phyloP scores from a whole-genome alignment of 2,888 invertebrate species.

The Napeogenes inachia region DNA sequence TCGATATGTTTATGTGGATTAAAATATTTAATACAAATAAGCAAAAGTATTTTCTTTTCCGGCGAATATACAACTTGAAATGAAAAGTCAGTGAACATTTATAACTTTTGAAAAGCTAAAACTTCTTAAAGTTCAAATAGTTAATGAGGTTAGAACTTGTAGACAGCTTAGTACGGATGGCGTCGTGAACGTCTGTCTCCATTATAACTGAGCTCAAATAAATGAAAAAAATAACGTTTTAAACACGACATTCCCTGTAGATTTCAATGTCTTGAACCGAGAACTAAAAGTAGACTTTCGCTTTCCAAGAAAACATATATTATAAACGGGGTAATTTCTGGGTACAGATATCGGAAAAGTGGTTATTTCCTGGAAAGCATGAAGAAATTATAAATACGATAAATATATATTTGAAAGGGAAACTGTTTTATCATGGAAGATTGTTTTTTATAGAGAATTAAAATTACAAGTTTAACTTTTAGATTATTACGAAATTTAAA shows the following conservation, averaged over 20 bases:
- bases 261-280: constrained; percentile 49
- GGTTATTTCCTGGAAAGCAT: background rate
- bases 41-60: too few relatives aligned
- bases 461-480: too few relatives aligned
- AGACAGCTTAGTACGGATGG: constrained; percentile 27
- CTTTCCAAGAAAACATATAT: constrained; percentile 23
- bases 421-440: background rate
- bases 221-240: constrained; percentile 26
- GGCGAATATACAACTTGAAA: too few relatives aligned
- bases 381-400: background rate
- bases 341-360: background rate
- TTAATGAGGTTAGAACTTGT: constrained; percentile 22
- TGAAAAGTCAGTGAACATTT: background rate
- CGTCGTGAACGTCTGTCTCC: constrained; percentile 24
- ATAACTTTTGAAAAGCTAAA: constrained; percentile 3
- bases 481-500: too few relatives aligned
- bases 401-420: background rate
- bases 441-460: too few relatives aligned
- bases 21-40: too few relatives aligned
- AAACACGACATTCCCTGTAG: constrained; percentile 39
- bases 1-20: too few relatives aligned
- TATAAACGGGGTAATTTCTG: background rate
- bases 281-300: constrained; percentile 45
- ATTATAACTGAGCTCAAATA: constrained; percentile 33
- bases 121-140: constrained; percentile 2